A percentile compares a stretch with the other conserved stretches of the same genome.
Evolutionary conservation across 2,113 vertebrate genomes (phyloP).

Genomic region (Neopipo cinnamomea): DNA sequence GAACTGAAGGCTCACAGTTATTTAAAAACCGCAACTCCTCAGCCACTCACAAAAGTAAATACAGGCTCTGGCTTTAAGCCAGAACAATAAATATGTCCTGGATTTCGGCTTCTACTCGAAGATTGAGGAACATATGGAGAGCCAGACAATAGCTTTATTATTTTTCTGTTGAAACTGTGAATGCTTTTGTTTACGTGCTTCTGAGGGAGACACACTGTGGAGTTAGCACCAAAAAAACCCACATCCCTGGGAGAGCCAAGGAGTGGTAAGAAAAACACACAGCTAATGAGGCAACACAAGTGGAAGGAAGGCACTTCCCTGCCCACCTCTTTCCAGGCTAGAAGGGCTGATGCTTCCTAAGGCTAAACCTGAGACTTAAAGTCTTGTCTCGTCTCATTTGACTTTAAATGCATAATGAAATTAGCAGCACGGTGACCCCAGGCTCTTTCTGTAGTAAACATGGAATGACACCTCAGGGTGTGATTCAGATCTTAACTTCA

Average conservation of each 20-base stretch:
- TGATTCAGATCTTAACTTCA: slow-evolving; percentile 21
- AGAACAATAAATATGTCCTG: slow-evolving; percentile 1
- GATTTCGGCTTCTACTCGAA: background rate
- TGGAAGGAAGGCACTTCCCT: background rate
- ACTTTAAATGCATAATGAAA: background rate
- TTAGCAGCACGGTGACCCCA: background rate
- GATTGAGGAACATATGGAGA: background rate
- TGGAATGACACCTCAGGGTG: background rate
- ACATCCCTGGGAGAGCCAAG: background rate
- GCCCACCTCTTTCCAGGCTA: background rate
- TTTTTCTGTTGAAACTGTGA: background rate
- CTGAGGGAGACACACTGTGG: background rate
- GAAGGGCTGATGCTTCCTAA: background rate
- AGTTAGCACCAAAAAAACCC: background rate
- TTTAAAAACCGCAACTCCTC: slow-evolving; percentile 33
- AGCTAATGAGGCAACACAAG: background rate
- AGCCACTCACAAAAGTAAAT: slow-evolving; percentile 17
- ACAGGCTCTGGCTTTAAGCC: background rate
- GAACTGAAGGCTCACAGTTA: slow-evolving; percentile 12
- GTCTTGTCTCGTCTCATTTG: background rate
- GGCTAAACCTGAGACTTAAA: background rate
- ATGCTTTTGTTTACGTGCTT: background rate
- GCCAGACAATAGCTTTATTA: slow-evolving; percentile 4
- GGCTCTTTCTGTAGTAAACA: slow-evolving; percentile 2
- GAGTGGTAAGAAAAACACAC: background rate